Base-by-base conservation (phyloP, 2,113 vertebrate species). In the Neolamprologus variostigma region DNA sequence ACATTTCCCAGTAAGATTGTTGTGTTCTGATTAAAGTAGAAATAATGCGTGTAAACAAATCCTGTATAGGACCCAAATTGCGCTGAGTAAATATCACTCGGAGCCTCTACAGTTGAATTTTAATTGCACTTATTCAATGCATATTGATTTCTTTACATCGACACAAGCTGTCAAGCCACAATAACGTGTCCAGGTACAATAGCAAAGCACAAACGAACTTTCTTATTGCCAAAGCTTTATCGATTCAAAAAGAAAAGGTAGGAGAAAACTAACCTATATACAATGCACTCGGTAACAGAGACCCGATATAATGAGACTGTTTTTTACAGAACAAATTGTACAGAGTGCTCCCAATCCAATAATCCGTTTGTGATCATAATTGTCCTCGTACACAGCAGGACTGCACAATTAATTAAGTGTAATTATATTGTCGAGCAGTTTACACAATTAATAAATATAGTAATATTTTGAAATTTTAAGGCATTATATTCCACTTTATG, bases 91-190 rank as follows among this genome's bases (percentile, higher is more conserved):
- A 47, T 55, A 17, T 63, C 71, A 33, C 40, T 31, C 11, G 1
- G 33, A 42, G 57, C 66, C 68, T 45, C 83, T 87, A 63, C 12
- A 23, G 37, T 17, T 87, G 79, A 87, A 85, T 88, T 47, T 81
- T 71, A 85, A 87, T 87, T 23, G 66, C 50, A 14, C 83, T 81
- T 66, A 86, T 89, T 71, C 16, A 26, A 84, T 71, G 57, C 59
- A 31, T 45, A 90, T 87, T 51, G 59, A 91, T 90, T 86, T 81
- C 21, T 80, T 84, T 73, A 40, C 57, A 83, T 88, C 11, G 17
- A 86, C 80, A 55, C 45, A 59, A 40, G 53, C 53, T 35, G 68
- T 87, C 50, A 45, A 42, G 14, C 31, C 78, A 19, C 45, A 68
- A n/a, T 17, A 71, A 80, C 33, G 59, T 71, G 54, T 89, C 17